Base-by-base conservation (phyloP, 1,140 invertebrate genomes). In the Elysia chlorotica region DNA sequence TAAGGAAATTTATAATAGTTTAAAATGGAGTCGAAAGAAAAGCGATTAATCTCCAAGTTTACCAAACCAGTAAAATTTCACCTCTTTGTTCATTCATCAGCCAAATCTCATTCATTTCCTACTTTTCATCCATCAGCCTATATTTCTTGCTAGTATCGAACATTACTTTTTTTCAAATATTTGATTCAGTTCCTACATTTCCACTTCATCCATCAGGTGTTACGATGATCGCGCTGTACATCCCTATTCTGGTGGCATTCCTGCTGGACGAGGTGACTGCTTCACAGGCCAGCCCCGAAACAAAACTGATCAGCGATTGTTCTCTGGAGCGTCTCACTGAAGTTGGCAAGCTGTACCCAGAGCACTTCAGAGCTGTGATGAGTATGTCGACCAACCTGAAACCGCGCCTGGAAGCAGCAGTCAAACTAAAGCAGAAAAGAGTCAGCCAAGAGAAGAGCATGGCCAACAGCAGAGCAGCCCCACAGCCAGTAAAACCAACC, bases 311-410 rank as follows among this genome's bases (percentile, higher is more conserved):
- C 23, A 95, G 97, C 87, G 94, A 97, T 73, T 91, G 93, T 80
- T 93, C 94, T 75, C 90, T 97, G 74, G 91, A 95, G 78, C 93
- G 93, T 91, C 89, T 99, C 19, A 95, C 94, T 87, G 93, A 93
- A 84, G 93, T 97, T 82, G 96, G 95, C 36, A 94, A 95, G 1
- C 93, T 94, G 84, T 83, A 83, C 78, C 82, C 81, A 67, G 83
- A 95, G 91, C 95, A 98, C 88, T 98, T 99, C 84, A 95, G 96
- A 83, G 91, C 91, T 21, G 90, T 98, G 74, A 96, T 98, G 93
- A 91, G 91, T 17, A 92, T 93, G 78, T 93, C 93, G 0, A 89
- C 90, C 0, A 92, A 95, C 33, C 87, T 98, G 71, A 92, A 94
- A 77, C 90, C 88, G 21, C 93, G 93, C 87, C 88, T 99, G 54